Conservation (phyloP, 1,140 invertebrate genomes). For the Lasioglossum albipes region DNA sequence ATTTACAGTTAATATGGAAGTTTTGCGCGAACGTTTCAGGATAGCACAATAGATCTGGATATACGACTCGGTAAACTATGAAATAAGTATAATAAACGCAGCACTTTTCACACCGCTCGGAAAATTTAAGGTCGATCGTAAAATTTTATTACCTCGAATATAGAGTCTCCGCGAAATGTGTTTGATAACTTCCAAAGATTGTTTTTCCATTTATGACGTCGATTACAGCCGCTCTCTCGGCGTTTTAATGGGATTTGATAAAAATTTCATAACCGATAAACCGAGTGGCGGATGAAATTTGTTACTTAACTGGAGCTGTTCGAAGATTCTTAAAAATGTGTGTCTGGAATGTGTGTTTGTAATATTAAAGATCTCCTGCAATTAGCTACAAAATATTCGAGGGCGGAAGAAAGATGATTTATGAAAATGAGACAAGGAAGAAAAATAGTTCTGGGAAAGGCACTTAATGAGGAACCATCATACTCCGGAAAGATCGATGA, state of each 20-base stretch:
- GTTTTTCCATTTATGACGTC: slow-evolving; percentile 1
- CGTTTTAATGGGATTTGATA: neutral
- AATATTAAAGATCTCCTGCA: too few relatives aligned
- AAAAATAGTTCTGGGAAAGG: too few relatives aligned
- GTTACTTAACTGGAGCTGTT: too few relatives aligned
- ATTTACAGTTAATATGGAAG: slow-evolving; percentile 4
- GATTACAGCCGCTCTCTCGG: neutral
- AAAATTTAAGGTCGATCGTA: slow-evolving; percentile 14
- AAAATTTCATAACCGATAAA: neutral
- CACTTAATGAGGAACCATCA: too few relatives aligned
- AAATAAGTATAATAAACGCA: slow-evolving; percentile 12
- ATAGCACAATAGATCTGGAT: neutral
- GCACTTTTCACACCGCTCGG: neutral
- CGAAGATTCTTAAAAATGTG: too few relatives aligned
- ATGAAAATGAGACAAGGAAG: too few relatives aligned
- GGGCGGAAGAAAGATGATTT: too few relatives aligned
- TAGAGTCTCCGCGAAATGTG: neutral
- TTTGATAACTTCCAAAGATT: neutral
- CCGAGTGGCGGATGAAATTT: too few relatives aligned
- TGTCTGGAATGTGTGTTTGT: too few relatives aligned
- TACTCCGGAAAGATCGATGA: too few relatives aligned
- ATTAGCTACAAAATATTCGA: too few relatives aligned
- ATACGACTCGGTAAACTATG: slow-evolving; percentile 22
- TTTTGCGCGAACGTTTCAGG: slow-evolving; percentile 5
- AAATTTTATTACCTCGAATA: slow-evolving; percentile 17